Evolutionary conservation across 2,113 vertebrate species (phyloP).

Genomic region (Callionymus lyra): DNA sequence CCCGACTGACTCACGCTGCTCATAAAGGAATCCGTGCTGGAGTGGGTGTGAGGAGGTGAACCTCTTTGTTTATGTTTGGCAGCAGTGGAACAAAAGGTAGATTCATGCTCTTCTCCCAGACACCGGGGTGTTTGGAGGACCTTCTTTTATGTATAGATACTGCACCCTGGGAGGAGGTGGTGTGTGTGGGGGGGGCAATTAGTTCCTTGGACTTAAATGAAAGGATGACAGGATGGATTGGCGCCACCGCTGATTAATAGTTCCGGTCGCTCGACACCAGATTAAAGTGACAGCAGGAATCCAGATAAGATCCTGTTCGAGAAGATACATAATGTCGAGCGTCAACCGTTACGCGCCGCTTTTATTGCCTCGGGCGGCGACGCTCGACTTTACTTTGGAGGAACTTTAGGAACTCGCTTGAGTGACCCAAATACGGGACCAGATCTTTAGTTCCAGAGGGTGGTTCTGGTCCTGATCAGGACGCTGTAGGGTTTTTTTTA

Average conservation of each 20-base stretch:
- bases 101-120: slow-evolving; percentile 52
- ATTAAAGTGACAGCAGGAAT: slow-evolving; percentile 20
- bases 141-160: slow-evolving; percentile 30
- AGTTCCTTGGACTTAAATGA: slow-evolving; percentile 54
- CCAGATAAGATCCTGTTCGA: slow-evolving; percentile 15
- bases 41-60: slow-evolving; percentile 65
- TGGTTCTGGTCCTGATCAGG: too few relatives aligned
- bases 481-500: too few relatives aligned
- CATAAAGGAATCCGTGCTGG: slow-evolving; percentile 47
- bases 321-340: too few relatives aligned
- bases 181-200: too few relatives aligned
- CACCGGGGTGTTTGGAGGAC: slow-evolving; percentile 27
- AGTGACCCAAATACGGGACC: too few relatives aligned
- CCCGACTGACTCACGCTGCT: slow-evolving; percentile 50
- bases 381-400: too few relatives aligned
- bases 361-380: too few relatives aligned
- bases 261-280: slow-evolving; percentile 8
- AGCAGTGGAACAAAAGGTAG: slow-evolving; percentile 54
- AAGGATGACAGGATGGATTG: slow-evolving; percentile 30
- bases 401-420: too few relatives aligned
- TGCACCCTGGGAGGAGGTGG: slow-evolving; percentile 33
- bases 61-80: slow-evolving; percentile 55
- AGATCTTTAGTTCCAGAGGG: too few relatives aligned
- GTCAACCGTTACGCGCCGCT: too few relatives aligned
- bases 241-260: slow-evolving; percentile 23